phyloP scores from a whole-genome alignment of 2,888 invertebrate species.

The Watsonalla cultraria region DNA sequence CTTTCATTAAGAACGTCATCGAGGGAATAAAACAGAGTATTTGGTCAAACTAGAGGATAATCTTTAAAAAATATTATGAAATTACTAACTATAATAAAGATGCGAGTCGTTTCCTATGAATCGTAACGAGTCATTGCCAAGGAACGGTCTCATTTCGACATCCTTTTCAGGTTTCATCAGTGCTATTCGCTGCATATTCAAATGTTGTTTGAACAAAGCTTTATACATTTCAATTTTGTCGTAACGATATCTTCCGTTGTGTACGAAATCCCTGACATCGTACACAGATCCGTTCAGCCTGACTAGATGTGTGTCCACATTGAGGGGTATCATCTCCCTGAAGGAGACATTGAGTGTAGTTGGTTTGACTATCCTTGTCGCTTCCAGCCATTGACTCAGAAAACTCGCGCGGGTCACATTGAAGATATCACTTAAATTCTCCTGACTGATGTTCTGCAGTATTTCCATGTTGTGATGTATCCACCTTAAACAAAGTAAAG shows the following conservation, averaged over 20 bases:
- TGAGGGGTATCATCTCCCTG: constrained; percentile 22
- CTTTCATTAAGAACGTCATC: too few species aligned
- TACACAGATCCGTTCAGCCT: constrained; percentile 34
- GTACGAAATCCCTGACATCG: constrained; percentile 52
- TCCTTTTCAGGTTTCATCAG: background rate
- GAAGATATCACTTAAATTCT: constrained; percentile 33
- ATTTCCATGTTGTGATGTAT: constrained; percentile 36
- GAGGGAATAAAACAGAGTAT: too few species aligned
- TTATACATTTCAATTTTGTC: constrained; percentile 34
- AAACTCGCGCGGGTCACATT: constrained; percentile 38
- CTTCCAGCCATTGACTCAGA: constrained; percentile 33
- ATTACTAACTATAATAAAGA: too few species aligned
- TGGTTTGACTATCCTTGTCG: constrained; percentile 31
- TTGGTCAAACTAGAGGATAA: too few species aligned
- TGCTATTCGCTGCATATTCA: background rate
- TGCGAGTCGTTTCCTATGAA: too few species aligned
- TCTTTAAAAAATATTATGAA: too few species aligned
- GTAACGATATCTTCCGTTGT: constrained; percentile 20
- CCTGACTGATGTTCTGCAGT: constrained; percentile 22
- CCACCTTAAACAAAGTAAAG: constrained; percentile 43
- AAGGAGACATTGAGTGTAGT: background rate
- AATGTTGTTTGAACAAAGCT: background rate
- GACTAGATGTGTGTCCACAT: constrained; percentile 31
- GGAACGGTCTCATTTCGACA: constrained; percentile 7
- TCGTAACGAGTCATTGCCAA: constrained; percentile 3